Base-by-base conservation (phyloP, 2,113 vertebrate genomes). In the Taxidea taxus region DNA sequence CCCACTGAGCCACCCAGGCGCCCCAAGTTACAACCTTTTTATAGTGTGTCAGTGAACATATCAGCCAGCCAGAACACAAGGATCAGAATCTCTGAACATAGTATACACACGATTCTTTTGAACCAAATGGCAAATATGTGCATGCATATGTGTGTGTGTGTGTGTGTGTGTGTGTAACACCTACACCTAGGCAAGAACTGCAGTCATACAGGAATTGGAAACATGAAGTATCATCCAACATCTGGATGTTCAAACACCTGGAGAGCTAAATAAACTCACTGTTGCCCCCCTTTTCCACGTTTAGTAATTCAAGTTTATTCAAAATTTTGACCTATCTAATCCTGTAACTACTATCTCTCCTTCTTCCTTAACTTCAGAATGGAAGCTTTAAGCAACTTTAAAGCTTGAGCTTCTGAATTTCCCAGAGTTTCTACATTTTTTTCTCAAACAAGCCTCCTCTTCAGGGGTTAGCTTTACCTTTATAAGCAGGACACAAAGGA, bases 361-460 rank as follows among this genome's bases (percentile, higher is more conserved):
- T 87, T 62, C 54, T 87, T 64, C 0, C 5, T 8, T 74, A 85
- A 70, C 47, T 83, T 54, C 37, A 97, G 54, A 92, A 75, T 70
- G 80, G 37, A 23, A 80, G 68, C 34, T 70, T 83, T 81, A 74
- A 74, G 47, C n/a, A 68, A 15, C 27, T 82, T 87, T 88, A 99
- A 97, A 99, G 97, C 56, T 98, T 98, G 90, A 99, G 98, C 88
- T 99, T 99, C 98, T 99, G 99, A 39, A 99, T 99, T 6, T 97
- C 96, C 99, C 99, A 99, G 98, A 54, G 99, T 99, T 96, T 99
- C 99, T 0, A 99, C 98, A 37, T 99, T 99, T 97, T 77, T 77
- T 99, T 98, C 98, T 87, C 94, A 99, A 95, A 97, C 98, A 97
- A 83, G 98, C 98, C 98, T 99, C 98, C 97, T 99, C 99, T 0